Percentiles rank a stretch among this genome's conserved stretches.
Evolutionary conservation across 2,888 invertebrate species (phyloP).

Genomic region (Caenorhabditis sp.): DNA sequence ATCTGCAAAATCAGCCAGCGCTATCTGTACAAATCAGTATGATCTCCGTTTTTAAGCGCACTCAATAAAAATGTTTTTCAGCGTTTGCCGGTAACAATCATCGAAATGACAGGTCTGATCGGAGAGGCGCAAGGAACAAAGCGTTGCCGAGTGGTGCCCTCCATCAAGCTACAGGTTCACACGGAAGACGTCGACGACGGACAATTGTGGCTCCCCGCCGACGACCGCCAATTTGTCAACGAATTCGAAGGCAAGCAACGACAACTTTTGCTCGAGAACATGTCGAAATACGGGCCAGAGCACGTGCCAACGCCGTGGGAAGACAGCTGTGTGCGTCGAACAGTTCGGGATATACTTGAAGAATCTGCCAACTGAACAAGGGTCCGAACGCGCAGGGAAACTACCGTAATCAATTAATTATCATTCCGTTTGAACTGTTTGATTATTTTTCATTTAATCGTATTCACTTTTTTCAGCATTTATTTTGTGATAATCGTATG

Average conservation of each 20-base stretch:
- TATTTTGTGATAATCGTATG: not conserved
- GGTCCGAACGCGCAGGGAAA: no score
- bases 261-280: slow-evolving; percentile 22
- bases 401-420: not conserved
- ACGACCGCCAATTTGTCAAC: slow-evolving; percentile 23
- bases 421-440: no score
- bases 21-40: slow-evolving; percentile 14
- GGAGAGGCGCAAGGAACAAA: not conserved
- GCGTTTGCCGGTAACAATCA: slow-evolving; percentile 18
- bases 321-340: slow-evolving; percentile 33
- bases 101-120: slow-evolving; percentile 37
- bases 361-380: not conserved
- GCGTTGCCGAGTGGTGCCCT: slow-evolving; percentile 24
- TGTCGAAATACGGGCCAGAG: slow-evolving; percentile 39
- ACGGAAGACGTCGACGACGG: slow-evolving; percentile 26
- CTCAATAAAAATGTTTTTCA: not conserved
- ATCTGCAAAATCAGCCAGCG: slow-evolving; percentile 14
- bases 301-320: slow-evolving; percentile 35
- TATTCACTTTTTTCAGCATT: no score
- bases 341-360: slow-evolving; percentile 21
- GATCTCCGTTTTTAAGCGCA: no score
- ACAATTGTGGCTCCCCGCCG: slow-evolving; percentile 16
- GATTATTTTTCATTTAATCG: no score
- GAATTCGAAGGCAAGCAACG: slow-evolving; percentile 30
- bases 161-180: slow-evolving; percentile 29